Evolutionary conservation across 2,113 vertebrate species (phyloP).

Genomic region (Montifringilla adamsi): DNA sequence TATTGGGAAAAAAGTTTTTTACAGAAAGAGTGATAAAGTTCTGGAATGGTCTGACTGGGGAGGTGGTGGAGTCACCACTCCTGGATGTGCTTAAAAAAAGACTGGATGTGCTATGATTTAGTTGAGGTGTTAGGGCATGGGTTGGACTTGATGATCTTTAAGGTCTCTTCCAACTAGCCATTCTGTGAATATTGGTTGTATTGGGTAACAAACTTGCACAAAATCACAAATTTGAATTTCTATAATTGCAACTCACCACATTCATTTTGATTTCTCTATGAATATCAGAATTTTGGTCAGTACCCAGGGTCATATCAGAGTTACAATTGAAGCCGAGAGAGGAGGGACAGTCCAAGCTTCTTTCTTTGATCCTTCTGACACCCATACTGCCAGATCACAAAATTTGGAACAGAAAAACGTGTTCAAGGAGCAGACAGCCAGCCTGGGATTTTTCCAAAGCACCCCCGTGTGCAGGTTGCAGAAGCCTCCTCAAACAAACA

Average conservation of each 20-base stretch:
- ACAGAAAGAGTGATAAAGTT: no score
- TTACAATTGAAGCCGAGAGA: neutral
- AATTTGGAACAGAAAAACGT: neutral
- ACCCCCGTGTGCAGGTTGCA: neutral
- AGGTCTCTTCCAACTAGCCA: no score
- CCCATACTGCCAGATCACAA: accelerated
- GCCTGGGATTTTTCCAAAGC: neutral
- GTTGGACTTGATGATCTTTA: no score
- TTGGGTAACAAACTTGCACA: neutral
- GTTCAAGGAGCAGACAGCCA: neutral
- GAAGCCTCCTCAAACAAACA: neutral
- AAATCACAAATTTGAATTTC: neutral
- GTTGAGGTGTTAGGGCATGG: no score
- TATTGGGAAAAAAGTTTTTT: no score
- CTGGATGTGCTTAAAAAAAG: no score
- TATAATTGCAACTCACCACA: neutral
- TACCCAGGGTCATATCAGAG: neutral
- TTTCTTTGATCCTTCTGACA: neutral
- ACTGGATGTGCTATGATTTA: no score
- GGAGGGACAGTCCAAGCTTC: accelerated
- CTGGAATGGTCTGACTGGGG: no score
- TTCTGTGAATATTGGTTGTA: no score
- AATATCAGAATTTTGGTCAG: neutral
- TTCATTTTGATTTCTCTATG: neutral
- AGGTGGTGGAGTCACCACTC: no score